These are phyloP conservation scores for Nemurella pictetii DNA, from an alignment of 2,888 invertebrate species.

Conservation along the genomic window DNA sequence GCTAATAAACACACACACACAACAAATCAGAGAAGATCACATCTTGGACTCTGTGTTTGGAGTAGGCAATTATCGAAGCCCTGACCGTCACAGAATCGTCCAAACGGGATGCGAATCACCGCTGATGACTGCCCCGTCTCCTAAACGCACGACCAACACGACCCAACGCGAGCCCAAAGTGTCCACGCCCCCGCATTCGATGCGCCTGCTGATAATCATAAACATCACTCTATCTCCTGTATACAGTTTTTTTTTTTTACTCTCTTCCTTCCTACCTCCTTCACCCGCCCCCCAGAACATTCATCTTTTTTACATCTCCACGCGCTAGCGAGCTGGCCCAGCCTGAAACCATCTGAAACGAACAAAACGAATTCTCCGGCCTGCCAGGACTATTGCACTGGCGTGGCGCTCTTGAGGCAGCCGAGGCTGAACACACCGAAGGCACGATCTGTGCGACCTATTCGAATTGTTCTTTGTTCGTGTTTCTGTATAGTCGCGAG, in stretches of 20 bases:
- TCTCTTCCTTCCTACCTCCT: conserved; percentile 3
- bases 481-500: not conserved
- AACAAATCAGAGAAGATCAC: too few species aligned
- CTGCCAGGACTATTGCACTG: not conserved
- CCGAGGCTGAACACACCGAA: too few species aligned
- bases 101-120: too few species aligned
- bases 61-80: too few species aligned
- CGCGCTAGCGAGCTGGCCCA: not conserved
- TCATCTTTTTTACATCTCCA: not conserved
- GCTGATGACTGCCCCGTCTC: not conserved
- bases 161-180: not conserved
- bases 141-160: not conserved
- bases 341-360: not conserved
- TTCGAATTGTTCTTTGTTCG: not conserved
- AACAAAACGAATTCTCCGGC: not conserved
- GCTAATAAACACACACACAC: too few species aligned
- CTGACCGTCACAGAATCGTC: too few species aligned
- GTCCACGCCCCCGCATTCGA: conserved; percentile 12
- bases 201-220: conserved; percentile 1
- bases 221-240: conserved; percentile 13
- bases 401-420: not conserved
- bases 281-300: not conserved
- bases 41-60: too few species aligned
- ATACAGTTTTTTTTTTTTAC: not conserved
- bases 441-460: not conserved